These are phyloP conservation scores for Pomacea canaliculata DNA, from an alignment of 2,888 invertebrate genomes.

Conservation along the genomic window DNA sequence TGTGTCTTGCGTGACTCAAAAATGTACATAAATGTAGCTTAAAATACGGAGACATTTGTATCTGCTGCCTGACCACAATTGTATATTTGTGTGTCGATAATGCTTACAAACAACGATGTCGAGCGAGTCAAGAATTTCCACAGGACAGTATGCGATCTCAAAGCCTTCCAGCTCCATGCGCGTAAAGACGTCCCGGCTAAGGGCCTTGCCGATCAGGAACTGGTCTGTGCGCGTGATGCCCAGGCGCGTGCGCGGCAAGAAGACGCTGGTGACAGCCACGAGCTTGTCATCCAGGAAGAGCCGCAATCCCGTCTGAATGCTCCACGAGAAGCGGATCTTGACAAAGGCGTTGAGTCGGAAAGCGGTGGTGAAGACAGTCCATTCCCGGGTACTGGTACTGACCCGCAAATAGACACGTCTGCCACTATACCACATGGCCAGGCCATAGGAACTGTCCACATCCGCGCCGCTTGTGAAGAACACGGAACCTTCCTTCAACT, in stretches of 20 bases:
- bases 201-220: constrained; percentile 31
- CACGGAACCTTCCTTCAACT: constrained; percentile 21
- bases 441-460: constrained; percentile 35
- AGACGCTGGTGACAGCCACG: constrained; percentile 10
- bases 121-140: constrained; percentile 34
- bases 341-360: constrained; percentile 33
- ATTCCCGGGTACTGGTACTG: constrained; percentile 40
- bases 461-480: constrained; percentile 46
- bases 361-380: constrained; percentile 37
- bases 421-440: constrained; percentile 43
- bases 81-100: too few species aligned
- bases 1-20: too few species aligned
- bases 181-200: constrained; percentile 27
- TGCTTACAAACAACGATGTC: constrained; percentile 31
- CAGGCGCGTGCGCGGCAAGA: constrained; percentile 11
- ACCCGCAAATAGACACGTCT: constrained; percentile 40
- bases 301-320: constrained; percentile 37
- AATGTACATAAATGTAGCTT: not conserved
- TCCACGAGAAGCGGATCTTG: constrained; percentile 45
- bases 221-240: constrained; percentile 11
- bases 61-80: too few species aligned
- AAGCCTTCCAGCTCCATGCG: constrained; percentile 43
- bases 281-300: constrained; percentile 36
- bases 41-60: not conserved
- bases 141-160: constrained; percentile 38